A percentile compares a stretch with the other conserved stretches of the same genome.
Evolutionary conservation across 2,113 vertebrate genomes (phyloP).

Genomic region (Sprattus sprattus): DNA sequence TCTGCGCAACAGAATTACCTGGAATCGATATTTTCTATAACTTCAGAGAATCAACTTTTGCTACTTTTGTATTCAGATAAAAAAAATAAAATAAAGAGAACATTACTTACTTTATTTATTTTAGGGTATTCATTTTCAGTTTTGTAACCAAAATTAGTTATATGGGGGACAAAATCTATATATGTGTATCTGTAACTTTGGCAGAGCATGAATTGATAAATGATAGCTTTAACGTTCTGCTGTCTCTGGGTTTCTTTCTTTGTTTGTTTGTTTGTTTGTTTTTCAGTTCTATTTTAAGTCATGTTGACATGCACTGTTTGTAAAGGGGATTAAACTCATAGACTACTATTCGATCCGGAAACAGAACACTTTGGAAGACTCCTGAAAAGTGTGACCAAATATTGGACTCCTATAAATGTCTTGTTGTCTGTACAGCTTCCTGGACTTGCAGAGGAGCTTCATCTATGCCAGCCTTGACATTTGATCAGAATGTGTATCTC

Average conservation of each 20-base stretch:
- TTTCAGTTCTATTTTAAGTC: slow-evolving; percentile 18
- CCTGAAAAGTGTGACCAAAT: slow-evolving; percentile 70
- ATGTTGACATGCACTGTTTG: slow-evolving; percentile 39
- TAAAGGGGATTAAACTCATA: slow-evolving; percentile 4
- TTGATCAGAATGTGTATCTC: slow-evolving; percentile 54
- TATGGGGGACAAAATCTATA: slow-evolving; percentile 41
- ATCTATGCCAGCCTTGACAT: slow-evolving; percentile 62
- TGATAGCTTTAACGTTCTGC: slow-evolving; percentile 63
- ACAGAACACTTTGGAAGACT: slow-evolving; percentile 48
- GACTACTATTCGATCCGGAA: slow-evolving; percentile 16
- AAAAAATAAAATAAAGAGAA: slow-evolving; percentile 50
- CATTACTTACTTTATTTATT: slow-evolving; percentile 62
- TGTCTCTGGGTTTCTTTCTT: slow-evolving; percentile 38
- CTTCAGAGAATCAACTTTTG: slow-evolving; percentile 53
- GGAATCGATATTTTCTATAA: slow-evolving; percentile 53
- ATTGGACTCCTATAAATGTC: slow-evolving; percentile 58
- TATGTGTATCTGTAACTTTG: background rate
- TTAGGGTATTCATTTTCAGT: slow-evolving; percentile 59
- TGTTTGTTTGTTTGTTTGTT: background rate
- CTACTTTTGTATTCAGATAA: slow-evolving; percentile 70
- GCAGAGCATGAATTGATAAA: slow-evolving; percentile 1
- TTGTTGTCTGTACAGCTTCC: slow-evolving; percentile 50
- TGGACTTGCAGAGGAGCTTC: slow-evolving; percentile 59
- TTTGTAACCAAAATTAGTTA: slow-evolving; percentile 71
- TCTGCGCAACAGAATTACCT: slow-evolving; percentile 31